Percentiles rank a stretch among this genome's conserved stretches.
phyloP scores from a whole-genome alignment of 2,113 vertebrate species.

The Pseudopipra pipra region DNA sequence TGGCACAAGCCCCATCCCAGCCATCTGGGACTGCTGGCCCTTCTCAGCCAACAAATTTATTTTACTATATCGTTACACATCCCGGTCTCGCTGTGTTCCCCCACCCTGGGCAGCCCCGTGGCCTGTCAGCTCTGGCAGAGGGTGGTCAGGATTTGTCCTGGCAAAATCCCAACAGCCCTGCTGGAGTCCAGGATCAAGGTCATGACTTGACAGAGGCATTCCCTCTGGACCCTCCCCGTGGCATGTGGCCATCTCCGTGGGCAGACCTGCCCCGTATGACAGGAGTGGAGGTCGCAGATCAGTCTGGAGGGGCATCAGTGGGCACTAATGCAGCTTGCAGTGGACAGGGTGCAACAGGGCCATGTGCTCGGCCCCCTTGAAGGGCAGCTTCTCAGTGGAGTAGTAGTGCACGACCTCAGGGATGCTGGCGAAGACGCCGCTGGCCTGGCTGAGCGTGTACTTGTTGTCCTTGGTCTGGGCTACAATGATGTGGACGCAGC shows the following conservation, averaged over 20 bases:
- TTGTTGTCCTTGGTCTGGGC: conserved; percentile 92
- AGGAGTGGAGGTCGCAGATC: neutral
- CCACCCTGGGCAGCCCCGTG: fast-evolving
- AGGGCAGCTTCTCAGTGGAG: conserved; percentile 88
- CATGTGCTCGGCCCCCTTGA: conserved; percentile 95
- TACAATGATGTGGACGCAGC: conserved; percentile 96
- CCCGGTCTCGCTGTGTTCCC: neutral
- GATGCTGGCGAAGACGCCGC: conserved; percentile 87
- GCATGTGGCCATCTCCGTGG: neutral
- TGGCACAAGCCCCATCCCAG: no score
- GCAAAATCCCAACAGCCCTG: neutral
- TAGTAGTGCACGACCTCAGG: conserved; percentile 91
- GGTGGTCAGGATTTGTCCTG: neutral
- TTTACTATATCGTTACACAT: neutral
- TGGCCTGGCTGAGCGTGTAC: conserved; percentile 90
- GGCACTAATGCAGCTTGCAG: conserved; percentile 64
- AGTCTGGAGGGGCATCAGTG: neutral
- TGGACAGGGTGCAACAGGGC: conserved; percentile 86
- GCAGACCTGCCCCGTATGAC: fast-evolving
- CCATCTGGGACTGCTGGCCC: neutral
- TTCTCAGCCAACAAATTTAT: conserved; percentile 16
- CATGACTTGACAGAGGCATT: neutral
- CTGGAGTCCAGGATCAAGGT: neutral
- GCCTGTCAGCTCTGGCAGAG: neutral
- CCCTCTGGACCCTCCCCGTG: neutral